Conservation (phyloP, 2,797 vertebrate species). For the Meriones psammophilus region DNA sequence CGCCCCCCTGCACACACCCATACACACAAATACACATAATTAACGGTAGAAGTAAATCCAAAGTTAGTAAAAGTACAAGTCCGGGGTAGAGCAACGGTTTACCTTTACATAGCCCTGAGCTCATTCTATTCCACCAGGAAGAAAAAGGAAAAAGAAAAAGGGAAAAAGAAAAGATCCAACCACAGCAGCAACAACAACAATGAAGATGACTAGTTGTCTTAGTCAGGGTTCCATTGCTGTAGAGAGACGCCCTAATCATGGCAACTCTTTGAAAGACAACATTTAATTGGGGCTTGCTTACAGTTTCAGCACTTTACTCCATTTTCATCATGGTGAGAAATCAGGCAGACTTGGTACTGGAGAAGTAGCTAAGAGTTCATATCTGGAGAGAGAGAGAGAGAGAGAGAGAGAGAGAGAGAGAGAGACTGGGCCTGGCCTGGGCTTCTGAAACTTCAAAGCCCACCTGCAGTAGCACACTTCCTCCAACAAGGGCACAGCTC, state of each 20-base stretch:
- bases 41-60: background rate
- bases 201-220: background rate
- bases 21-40: background rate
- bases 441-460: background rate
- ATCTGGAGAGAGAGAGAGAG: background rate
- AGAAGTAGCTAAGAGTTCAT: background rate
- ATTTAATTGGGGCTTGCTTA: background rate
- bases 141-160: no score
- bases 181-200: background rate
- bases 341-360: background rate
- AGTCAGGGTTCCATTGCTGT: background rate
- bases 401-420: no score
- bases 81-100: background rate
- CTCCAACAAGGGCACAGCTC: background rate
- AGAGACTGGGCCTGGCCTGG: background rate
- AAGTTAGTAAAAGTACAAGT: background rate
- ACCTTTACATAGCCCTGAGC: background rate
- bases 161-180: background rate
- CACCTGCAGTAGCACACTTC: background rate
- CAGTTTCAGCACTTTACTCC: background rate
- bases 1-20: background rate
- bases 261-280: background rate
- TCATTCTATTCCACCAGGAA: background rate
- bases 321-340: background rate
- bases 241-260: background rate